Base-by-base conservation (phyloP, 2,797 vertebrate species). In the Melanotaenia pygmaea region DNA sequence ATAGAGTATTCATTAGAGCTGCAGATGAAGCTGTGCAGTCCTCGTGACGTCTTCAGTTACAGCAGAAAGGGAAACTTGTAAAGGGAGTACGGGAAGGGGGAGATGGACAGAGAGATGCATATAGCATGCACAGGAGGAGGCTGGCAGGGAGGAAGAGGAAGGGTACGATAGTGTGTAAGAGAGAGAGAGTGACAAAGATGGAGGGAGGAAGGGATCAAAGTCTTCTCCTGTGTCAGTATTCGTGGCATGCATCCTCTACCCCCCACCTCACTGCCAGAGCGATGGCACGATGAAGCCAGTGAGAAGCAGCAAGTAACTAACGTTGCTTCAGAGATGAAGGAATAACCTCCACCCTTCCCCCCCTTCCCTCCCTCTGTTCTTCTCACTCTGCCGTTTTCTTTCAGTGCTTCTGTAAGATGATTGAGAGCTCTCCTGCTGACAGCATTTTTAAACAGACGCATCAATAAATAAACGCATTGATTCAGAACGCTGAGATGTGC, bases 401-500 rank as follows among this genome's bases (percentile, higher is more conserved):
- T 75, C 68, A 30, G 69, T 85, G 67, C 57, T 40, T 80, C 79
- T 63, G 71, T 74, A 68, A 77, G 77, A 84, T 91, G 90, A 90
- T 90, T 77, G 89, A 88, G 86, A 79, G 70, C 82, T 80, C 80
- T 84, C 77, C 74, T 77, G 40, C 54, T 30, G 59, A 79, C 76
- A 78, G 81, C 77, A 70, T 82, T 81, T 88, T 83, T 73, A 83
- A 89, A 88, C 71, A 75, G 69, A 74, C 14, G 24, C 85, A 86
- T 90, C 81, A 87, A 90, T 91, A 89, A 89, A 82, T 90, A 85
- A 91, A 78, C 1, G 2, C 26, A 59, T 82, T n/a, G 72, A 80
- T 86, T 84, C 71, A 59, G 75, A 62, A 69, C 16, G 57, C 54
- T 1, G 51, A 59, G 54, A 62, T 63, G 54, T 54, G 37, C 67